Evolutionary conservation across 2,888 invertebrate species (phyloP).

Genomic region (Agrotis exclamationis): DNA sequence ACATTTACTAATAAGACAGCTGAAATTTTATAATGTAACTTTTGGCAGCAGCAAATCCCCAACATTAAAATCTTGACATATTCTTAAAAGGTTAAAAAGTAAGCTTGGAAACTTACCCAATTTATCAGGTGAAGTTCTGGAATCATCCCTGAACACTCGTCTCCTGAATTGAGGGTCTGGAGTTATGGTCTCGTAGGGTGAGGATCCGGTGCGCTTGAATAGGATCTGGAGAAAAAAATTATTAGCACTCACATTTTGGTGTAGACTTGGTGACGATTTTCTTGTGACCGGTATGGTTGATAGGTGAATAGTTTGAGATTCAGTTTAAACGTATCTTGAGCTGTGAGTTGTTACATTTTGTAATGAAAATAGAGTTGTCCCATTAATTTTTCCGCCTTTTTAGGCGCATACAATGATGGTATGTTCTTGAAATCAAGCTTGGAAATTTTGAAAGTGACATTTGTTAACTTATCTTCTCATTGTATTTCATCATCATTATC

Average conservation of each 20-base stretch:
- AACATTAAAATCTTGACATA: no score
- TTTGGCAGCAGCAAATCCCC: no score
- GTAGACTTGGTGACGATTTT: neutral
- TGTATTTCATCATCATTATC: no score
- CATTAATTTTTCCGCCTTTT: no score
- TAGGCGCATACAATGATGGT: no score
- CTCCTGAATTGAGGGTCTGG: slow-evolving; percentile 93
- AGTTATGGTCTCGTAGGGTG: slow-evolving; percentile 89
- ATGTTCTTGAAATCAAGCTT: no score
- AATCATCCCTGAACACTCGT: slow-evolving; percentile 92
- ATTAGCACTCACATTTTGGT: neutral
- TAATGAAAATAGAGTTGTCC: no score
- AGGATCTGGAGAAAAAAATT: slow-evolving; percentile 77
- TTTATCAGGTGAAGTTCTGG: slow-evolving; percentile 86
- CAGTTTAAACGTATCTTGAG: neutral
- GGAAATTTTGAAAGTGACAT: no score
- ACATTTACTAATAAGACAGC: no score
- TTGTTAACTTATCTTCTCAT: no score
- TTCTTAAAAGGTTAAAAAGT: neutral
- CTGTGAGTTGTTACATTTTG: neutral
- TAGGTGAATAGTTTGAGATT: no score
- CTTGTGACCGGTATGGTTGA: neutral
- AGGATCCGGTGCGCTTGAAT: slow-evolving; percentile 83
- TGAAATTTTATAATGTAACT: no score
- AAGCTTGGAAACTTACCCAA: slow-evolving; percentile 81